Base-by-base conservation (phyloP, 1,140 invertebrate species). In the Brachionus calyciflorus region DNA sequence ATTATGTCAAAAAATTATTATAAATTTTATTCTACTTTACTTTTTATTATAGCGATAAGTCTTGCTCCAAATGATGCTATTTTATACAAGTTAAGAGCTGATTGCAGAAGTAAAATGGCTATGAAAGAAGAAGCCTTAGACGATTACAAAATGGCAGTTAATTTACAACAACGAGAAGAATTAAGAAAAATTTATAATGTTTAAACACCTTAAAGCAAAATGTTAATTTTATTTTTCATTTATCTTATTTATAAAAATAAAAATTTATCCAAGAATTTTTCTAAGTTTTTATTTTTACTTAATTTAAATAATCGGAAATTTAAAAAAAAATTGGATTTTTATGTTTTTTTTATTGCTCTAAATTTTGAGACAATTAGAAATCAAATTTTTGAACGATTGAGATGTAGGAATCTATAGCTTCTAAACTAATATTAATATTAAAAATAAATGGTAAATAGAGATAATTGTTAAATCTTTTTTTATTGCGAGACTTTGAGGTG, bases 41-140 rank as follows among this genome's bases (percentile, higher is more conserved):
- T 28, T 63, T 48, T 19, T 21, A 65, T 80, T 80, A 49, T 70
- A 84, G 84, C 83, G 10, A 77, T 85, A n/a, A 73, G 77, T 33
- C 76, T 84, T 7, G 80, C 84, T 46, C 83, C 83, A 19, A 83
- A 85, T 77, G 84, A 85, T 79, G 78, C 83, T 14, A 44, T 83
- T 28, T 80, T 82, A 37, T 68, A 83, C 51, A 85, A 83, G 77
- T 70, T 82, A 26, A 77, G 84, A 65, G 84, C 83, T 17, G 84
- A 85, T 76, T 81, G 82, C 1, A 77, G 78, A 3, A 82, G 83
- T 1, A 83, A 84, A 77, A 78, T 83, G n/a, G 82, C 81, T 5
- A 79, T 78, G 77, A 81, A 78, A 57, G 78, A 79, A 21, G 79
- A 81, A 12, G 84, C 84, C 7, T 80, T 84, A 12, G 48, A 76